A percentile compares a stretch with the other conserved stretches of the same genome.
These are phyloP conservation scores for Ailurus styani DNA, from an alignment of 2,113 vertebrate species.

Conservation along the genomic window DNA sequence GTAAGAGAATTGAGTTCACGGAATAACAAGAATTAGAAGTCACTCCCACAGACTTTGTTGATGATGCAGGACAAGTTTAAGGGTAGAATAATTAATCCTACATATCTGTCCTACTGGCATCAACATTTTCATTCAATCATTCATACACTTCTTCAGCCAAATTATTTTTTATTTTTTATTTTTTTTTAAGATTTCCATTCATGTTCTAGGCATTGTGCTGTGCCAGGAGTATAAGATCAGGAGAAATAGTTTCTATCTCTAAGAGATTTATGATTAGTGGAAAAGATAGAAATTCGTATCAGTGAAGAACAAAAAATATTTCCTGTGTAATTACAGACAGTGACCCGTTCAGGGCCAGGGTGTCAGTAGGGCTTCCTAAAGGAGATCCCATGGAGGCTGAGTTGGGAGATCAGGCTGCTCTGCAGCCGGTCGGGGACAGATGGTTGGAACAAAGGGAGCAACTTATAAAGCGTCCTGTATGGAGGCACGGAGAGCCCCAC, in stretches of 20 bases:
- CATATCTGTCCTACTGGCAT: not conserved
- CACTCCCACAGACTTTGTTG: not conserved
- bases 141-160: not conserved
- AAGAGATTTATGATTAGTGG: not conserved
- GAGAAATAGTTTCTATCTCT: not conserved
- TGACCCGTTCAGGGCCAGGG: not conserved
- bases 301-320: not conserved
- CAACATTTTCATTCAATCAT: not conserved
- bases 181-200: not conserved
- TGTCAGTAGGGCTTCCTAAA: not conserved
- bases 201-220: not conserved
- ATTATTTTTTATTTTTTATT: not conserved
- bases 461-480: not conserved
- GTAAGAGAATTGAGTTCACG: not conserved
- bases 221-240: not conserved
- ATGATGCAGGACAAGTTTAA: not conserved
- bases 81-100: not conserved
- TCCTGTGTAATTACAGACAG: not conserved
- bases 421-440: fast-evolving
- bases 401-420: not conserved
- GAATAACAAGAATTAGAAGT: not conserved
- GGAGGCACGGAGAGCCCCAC: not conserved
- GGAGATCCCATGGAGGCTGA: not conserved
- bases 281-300: not conserved
- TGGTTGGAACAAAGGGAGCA: not conserved